Evolutionary conservation across 2,888 invertebrate genomes (phyloP), one percentile per base, ranked within the genome.

Genomic region (Lithophane ornitopus): DNA sequence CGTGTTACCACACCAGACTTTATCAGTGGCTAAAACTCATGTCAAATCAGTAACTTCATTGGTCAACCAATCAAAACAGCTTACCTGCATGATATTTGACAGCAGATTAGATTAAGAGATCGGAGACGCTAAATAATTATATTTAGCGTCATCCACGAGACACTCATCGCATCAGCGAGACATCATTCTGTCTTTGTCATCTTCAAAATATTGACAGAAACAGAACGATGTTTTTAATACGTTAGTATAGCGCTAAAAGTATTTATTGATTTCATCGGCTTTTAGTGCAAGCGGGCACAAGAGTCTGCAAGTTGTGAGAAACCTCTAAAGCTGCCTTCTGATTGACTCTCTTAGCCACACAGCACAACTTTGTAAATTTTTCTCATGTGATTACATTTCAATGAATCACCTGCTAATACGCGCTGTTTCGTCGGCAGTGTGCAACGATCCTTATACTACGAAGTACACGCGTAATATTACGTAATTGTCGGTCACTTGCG

Each of bases 401-500:
- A 41, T 14, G 26, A 19, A 41, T 11, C 41, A 41, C 9, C 7
- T 19, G 0, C 19, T 16, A 44, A 34, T n/a, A 6, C 22, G 9
- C 19, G 6, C 19, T 26, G 14, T 7, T 39, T 7, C 3, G 11
- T 54, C 54, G 28, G 22, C 3, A 28, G 14, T 74, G 52, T 74
- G 58, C 16, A 28, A 54, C 46, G 19, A 34, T 28, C 61, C 58
- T 77, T 63, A 78, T 49, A 61, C 46, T 52, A 59, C 28, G 52
- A 69, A 44, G 59, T 73, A 78, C 68, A 72, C 71, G 70, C 84
- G 74, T 85, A 81, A 81, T 79, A 16, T 89, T 89, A 87, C 85
- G 79, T 87, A 90, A 91, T 81, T 76, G 71, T 72, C 70, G 67
- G 74, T 67, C 66, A 86, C 84, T 88, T 88, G 86, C 77, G 87